Evolutionary conservation across 2,113 vertebrate genomes (phyloP), one percentile per base, ranked within the genome.

Genomic region (Chloropsis cyanopogon): DNA sequence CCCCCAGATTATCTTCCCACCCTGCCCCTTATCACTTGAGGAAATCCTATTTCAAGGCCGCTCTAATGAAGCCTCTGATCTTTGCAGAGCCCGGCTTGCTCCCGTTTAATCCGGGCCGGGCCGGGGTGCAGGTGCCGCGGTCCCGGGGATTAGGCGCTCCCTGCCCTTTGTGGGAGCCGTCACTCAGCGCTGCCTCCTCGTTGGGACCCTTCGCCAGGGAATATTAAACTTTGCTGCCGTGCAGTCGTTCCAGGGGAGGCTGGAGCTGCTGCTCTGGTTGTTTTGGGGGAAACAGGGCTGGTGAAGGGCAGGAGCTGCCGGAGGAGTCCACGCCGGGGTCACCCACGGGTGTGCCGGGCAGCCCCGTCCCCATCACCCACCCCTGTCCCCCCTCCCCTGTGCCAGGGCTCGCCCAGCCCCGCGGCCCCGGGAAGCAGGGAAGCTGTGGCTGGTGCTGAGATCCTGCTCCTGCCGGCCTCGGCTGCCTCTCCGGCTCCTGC

Each of bases 41-140:
- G 92, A 95, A 96, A 95, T 82, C 96, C 92, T 59, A 33, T 93
- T 91, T 95, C 84, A 81, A 84, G 86, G 91, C 44, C 5, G 2
- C 56, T 37, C 6, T 46, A 63, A 66, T 83, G 77, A 95, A 73
- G 31, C 65, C 85, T 96, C 94, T 95, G 94, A 84, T 88, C 90
- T 68, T 15, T 2, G 18, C 88, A 64, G 60, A 76, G 61, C 78
- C 78, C 4, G 5, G 28, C 33, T 70, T 33, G n/a, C 57, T 50
- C 22, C 33, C 77, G 44, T 75, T 60, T 93, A 75, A 93, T 93
- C 92, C 93, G 4, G 7, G 75, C 86, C 60, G 4, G 82, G 64
- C 86, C 11, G 9, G 73, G 90, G 63, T 96, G 94, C 96, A 96
- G 95, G 91, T 95, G 93, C 84, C 33, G 6, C 11, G 3, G 65